These are phyloP conservation scores for Hedya salicella DNA, from an alignment of 2,888 invertebrate species.

Conservation along the genomic window DNA sequence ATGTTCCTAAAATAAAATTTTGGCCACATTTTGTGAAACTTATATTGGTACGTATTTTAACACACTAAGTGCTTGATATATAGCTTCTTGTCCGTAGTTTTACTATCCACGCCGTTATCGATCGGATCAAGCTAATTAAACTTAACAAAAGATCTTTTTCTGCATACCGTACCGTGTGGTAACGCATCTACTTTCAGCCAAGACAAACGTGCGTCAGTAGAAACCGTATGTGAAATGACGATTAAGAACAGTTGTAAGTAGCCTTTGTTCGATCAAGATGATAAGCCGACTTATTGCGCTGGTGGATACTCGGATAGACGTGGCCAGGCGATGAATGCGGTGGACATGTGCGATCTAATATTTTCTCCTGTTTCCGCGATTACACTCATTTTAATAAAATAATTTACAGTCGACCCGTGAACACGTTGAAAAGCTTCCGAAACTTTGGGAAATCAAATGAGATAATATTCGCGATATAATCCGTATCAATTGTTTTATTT, in stretches of 20 bases:
- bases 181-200: slow-evolving; percentile 63
- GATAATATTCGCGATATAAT: too few relatives aligned
- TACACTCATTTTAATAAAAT: too few relatives aligned
- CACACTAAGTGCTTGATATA: background rate
- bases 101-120: background rate
- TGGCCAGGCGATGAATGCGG: background rate
- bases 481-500: too few relatives aligned
- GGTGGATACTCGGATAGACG: slow-evolving; percentile 51
- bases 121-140: background rate
- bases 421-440: too few relatives aligned
- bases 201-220: slow-evolving; percentile 69
- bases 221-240: slow-evolving; percentile 83
- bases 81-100: background rate
- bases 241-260: slow-evolving; percentile 84
- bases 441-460: too few relatives aligned
- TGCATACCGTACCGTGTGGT: slow-evolving; percentile 45
- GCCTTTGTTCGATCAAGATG: slow-evolving; percentile 80
- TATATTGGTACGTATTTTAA: too few relatives aligned
- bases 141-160: slow-evolving; percentile 2
- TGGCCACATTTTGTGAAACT: too few relatives aligned
- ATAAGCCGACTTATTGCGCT: slow-evolving; percentile 74
- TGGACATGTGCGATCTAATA: too few relatives aligned
- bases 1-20: too few relatives aligned
- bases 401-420: too few relatives aligned
- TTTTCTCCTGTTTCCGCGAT: too few relatives aligned